Base-by-base conservation (phyloP, 2,113 vertebrate genomes). In the Galeopterus variegatus region DNA sequence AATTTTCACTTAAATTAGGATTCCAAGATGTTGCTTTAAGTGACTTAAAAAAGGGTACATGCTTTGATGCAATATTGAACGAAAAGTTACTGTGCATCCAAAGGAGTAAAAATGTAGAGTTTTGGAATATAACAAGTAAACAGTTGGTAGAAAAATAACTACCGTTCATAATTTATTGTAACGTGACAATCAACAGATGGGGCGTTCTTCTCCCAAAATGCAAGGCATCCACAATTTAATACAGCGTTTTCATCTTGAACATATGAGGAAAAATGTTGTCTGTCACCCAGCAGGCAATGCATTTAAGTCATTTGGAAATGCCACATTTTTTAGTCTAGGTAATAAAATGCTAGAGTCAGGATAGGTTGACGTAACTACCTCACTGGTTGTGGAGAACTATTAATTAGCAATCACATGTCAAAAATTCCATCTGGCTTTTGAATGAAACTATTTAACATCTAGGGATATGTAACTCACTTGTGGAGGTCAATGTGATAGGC, bases 1-100 rank as follows among this genome's bases (percentile, higher is more conserved):
- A 67, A 87, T 70, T 92, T 79, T 76, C 93, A 64, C 36, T 77
- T 76, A 56, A 92, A 54, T 81, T n/a, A 70, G 62, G 21, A 18
- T 64, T 82, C 31, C 50, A 72, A 52, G 81, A 15, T 91, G 73
- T 48, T 73, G 69, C 60, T 91, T 84, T 76, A 72, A 91, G 60
- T 41, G 60, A 52, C 67, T 75, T 45, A 15, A 77, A 82, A 94
- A 84, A 15, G 45, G 45, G 41, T 41, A 56, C 7, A 1, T 0
- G 15, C 23, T 77, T 82, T 82, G 33, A 18, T 45, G 56, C 2
- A 77, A 31, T 41, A 14, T 56, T 33, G 72, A 70, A 50, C 70
- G 52, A 58, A 45, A 75, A 36, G 67, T 52, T 54, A 23, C 5
- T 81, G 11, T 75, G 50, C 18, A 8, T 79, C 93, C 31, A 72